Base-by-base conservation (phyloP, 2,888 invertebrate genomes). In the Bellardia bayeri region DNA sequence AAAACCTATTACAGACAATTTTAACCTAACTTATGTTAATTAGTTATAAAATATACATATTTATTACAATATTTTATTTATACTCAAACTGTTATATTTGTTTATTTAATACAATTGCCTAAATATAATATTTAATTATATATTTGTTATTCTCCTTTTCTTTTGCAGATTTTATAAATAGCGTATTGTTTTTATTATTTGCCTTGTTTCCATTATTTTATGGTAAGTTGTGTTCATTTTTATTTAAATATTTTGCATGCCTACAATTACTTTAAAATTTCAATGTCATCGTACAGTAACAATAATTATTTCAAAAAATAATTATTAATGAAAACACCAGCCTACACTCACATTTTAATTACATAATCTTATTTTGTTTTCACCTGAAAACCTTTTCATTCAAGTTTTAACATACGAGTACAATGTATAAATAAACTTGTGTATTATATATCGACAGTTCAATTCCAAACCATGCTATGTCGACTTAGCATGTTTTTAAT, bases 161-260 rank as follows among this genome's bases (percentile, higher is more conserved):
- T 68, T 64, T 89, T 89, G 11, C 89, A 89, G 89, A 86, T 88
- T 85, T 88, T 75, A 42, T 63, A 85, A 87, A 83, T n/a, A 56
- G 6, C 72, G 51, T 51, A 23, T 72, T 51, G n/a, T 51, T 86
- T 82, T 69, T 11, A 75, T 85, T 72, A 51, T 74, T 33, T 45
- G 3, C 63, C 42, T 86, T 85, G 86, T 76, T 68, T 85, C 49
- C 66, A 80, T 79, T 79, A 84, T 78, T 89, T 89, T 89, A 89
- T 89, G 89, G 89, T 89, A 87, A 89, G 89, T 88, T 54, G 4
- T 42, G 37, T 61, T 33, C 56, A 23, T 56, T 2, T 13, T 45
- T 45, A 13, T 45, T 45, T 45, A 2, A 13, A 11, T 11, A 13
- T 9, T 45, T 13, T 56, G 16, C 16, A 56, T 56, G 2, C 40